Evolutionary conservation across 2,888 invertebrate genomes (phyloP).

Genomic region (Rhaphigaster nebulosa): DNA sequence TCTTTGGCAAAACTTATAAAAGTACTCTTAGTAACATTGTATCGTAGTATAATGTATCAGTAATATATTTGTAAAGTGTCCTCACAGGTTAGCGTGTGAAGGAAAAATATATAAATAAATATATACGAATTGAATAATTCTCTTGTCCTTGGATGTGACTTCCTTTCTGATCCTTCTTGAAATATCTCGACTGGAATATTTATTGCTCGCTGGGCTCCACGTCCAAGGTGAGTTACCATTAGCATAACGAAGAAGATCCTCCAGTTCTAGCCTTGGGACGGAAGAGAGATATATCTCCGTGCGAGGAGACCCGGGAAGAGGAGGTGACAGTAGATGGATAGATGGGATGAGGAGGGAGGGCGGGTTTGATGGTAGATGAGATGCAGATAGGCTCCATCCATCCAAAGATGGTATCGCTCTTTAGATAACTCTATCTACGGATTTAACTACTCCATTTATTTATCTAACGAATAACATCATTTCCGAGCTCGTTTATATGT

Average conservation of each 20-base stretch:
- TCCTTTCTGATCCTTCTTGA: neutral
- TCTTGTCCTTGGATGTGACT: neutral
- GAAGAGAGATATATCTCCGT: neutral
- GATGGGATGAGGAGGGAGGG: neutral
- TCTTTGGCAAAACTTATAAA: too few species aligned
- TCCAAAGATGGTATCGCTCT: neutral
- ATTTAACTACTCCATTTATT: neutral
- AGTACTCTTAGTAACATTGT: too few species aligned
- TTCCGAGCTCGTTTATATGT: neutral
- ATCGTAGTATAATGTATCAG: neutral
- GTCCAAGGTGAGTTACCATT: conserved; percentile 10
- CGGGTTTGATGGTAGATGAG: neutral
- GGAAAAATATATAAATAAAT: neutral
- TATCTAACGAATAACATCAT: neutral
- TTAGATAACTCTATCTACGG: neutral
- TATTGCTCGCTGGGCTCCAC: neutral
- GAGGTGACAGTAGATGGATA: neutral
- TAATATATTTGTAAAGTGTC: neutral
- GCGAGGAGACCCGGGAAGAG: neutral
- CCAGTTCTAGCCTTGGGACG: neutral
- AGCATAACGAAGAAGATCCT: conserved; percentile 22
- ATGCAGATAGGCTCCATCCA: neutral
- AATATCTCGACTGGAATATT: neutral
- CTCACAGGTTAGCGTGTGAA: neutral
- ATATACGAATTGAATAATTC: neutral